phyloP scores from a whole-genome alignment of 1,140 invertebrate species.

The Eufriesea mexicana region DNA sequence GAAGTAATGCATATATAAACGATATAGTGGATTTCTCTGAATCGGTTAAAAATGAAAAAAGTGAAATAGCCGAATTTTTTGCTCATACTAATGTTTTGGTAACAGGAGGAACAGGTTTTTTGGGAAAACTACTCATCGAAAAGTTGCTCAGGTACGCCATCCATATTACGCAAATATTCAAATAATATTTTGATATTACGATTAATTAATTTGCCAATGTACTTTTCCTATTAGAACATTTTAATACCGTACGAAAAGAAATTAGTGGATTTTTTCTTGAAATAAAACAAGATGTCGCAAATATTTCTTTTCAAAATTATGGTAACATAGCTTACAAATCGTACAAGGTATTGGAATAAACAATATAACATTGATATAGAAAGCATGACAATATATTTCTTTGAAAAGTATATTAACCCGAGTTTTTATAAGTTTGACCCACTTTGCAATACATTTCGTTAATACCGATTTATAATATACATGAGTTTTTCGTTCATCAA shows the following conservation, averaged over 20 bases:
- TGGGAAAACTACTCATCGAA: conserved; percentile 87
- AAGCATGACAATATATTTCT: no score
- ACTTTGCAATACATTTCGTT: neutral
- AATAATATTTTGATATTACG: neutral
- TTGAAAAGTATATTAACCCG: neutral
- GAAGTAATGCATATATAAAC: conserved; percentile 46
- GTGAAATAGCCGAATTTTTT: conserved; percentile 74
- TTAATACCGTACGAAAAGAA: no score
- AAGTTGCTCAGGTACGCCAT: conserved; percentile 83
- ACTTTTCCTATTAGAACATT: no score
- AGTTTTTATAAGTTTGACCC: neutral
- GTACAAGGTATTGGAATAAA: neutral
- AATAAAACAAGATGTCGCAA: no score
- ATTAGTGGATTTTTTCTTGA: no score
- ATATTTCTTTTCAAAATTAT: no score
- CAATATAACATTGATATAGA: neutral
- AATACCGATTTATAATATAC: neutral
- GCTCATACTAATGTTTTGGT: conserved; percentile 75
- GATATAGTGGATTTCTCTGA: conserved; percentile 60
- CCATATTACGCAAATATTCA: neutral
- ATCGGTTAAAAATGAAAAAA: conserved; percentile 25
- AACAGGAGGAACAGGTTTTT: conserved; percentile 86
- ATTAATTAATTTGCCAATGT: no score
- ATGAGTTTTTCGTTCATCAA: neutral
- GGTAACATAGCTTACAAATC: neutral